A percentile compares a stretch with the other conserved stretches of the same genome.
Evolutionary conservation across 2,113 vertebrate genomes (phyloP).

Genomic region (Rhabdomys dilectus): DNA sequence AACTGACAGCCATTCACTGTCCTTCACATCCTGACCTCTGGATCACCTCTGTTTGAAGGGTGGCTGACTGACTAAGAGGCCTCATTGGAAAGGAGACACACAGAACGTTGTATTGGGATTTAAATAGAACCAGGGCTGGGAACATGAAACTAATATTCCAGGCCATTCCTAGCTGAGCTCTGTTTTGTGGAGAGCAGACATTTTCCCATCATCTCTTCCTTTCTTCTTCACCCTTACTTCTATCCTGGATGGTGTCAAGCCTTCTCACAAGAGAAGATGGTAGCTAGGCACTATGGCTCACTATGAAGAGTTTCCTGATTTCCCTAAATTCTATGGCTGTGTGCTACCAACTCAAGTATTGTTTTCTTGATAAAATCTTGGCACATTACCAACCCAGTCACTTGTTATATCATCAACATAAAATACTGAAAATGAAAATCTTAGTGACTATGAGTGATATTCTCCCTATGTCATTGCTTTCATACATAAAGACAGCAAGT

Average conservation of each 20-base stretch:
- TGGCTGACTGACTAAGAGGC: not conserved
- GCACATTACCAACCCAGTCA: not conserved
- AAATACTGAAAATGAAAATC: not conserved
- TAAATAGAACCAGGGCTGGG: not conserved
- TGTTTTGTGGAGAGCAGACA: not conserved
- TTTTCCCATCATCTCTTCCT: not conserved
- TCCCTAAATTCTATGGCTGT: not conserved
- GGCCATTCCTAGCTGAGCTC: not conserved
- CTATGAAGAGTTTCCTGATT: not conserved
- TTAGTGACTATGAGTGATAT: not conserved
- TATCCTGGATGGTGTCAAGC: not conserved
- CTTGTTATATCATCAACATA: not conserved
- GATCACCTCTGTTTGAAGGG: not conserved
- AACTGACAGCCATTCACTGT: not conserved
- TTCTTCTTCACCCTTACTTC: not conserved
- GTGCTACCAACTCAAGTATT: not conserved
- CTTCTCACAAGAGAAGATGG: not conserved
- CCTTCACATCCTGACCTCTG: not conserved
- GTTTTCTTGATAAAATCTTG: slow-evolving; percentile 30
- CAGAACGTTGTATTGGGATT: not conserved
- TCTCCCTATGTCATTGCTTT: not conserved
- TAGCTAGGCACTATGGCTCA: not conserved
- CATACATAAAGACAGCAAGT: not conserved
- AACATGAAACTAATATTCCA: not conserved
- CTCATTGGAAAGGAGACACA: not conserved